Evolutionary conservation across 1,140 invertebrate species (phyloP), one percentile per base, ranked within the genome.

Genomic region (Heliconius hermathena): DNA sequence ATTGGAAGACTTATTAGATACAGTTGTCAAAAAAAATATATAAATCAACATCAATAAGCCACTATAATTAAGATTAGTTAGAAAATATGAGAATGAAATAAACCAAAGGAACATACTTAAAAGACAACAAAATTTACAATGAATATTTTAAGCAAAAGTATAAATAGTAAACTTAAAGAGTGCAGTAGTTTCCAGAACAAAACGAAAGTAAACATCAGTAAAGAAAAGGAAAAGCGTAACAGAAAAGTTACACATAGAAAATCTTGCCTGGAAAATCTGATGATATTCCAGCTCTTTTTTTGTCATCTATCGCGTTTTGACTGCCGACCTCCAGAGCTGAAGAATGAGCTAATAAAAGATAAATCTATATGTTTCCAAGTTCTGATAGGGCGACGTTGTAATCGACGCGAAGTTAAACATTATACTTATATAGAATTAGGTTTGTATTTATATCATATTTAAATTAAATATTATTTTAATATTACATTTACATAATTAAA

Each of bases 281-380:
- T 84, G 80, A 86, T 71, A 73, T 84, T 76, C 88, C 85, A 89
- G 77, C 81, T 78, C 74, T 74, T 88, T 89, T 83, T 81, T 79
- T 87, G 88, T 89, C 88, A 89, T 88, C 85, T 85, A 78, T 89
- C 87, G 66, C 85, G 77, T 84, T 87, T 89, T 66, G 85, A 84
- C 78, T 85, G 84, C 86, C 87, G 86, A 22, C 88, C 86, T 38
- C 84, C 81, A 71, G 88, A 87, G 57, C 84, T 85, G 85, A 89
- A 89, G 87, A 89, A 89, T 16, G 88, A 88, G 78, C 88, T 89
- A 80, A 85, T 74, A 84, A 79, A 80, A 83, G 54, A 57, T 29
- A 71, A 76, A 29, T 66, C 22, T 26, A 66, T 29, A 29, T 60
- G 54, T 29, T 66, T 82, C 77, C 57, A 57, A 26, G 9, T 46